Percentiles rank a stretch among this genome's conserved stretches.
phyloP scores from a whole-genome alignment of 2,797 vertebrate species.

The Remorina albescens region DNA sequence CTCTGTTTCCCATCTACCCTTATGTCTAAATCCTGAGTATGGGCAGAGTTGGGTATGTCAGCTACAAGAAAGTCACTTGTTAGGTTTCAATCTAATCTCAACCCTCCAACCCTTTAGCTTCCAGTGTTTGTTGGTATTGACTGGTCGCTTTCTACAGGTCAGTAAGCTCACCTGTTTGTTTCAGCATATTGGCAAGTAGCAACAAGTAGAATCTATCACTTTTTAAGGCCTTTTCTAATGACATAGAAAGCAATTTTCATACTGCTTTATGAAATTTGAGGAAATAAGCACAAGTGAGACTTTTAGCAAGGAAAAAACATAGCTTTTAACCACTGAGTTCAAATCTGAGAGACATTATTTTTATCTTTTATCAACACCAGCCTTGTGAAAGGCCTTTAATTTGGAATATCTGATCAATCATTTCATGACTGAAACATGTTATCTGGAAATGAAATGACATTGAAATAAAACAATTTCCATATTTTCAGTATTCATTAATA shows the following conservation, averaged over 20 bases:
- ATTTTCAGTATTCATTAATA: too few relatives aligned
- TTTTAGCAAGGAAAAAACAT: neutral
- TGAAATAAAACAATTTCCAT: too few relatives aligned
- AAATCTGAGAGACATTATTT: neutral
- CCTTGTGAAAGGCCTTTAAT: neutral
- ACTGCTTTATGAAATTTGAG: neutral
- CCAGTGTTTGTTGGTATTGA: slow-evolving; percentile 57
- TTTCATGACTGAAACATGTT: too few relatives aligned
- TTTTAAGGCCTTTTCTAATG: slow-evolving; percentile 33
- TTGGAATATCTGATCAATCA: neutral
- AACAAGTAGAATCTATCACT: slow-evolving; percentile 27
- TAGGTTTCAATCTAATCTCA: slow-evolving; percentile 65
- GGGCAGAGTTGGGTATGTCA: slow-evolving; percentile 55
- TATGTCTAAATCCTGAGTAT: slow-evolving; percentile 59
- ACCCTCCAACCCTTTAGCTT: slow-evolving; percentile 44
- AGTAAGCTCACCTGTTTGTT: slow-evolving; percentile 51
- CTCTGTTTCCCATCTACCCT: slow-evolving; percentile 35
- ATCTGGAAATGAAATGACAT: too few relatives aligned
- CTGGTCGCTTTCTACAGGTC: slow-evolving; percentile 50
- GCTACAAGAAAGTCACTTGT: slow-evolving; percentile 61
- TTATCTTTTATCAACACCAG: neutral
- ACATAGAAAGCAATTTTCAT: slow-evolving; percentile 20
- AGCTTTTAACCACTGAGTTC: neutral
- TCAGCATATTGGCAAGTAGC: slow-evolving; percentile 15
- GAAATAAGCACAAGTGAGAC: slow-evolving; percentile 3